Base-by-base conservation (phyloP, 2,888 invertebrate genomes). In the Ophion obscuratus region DNA sequence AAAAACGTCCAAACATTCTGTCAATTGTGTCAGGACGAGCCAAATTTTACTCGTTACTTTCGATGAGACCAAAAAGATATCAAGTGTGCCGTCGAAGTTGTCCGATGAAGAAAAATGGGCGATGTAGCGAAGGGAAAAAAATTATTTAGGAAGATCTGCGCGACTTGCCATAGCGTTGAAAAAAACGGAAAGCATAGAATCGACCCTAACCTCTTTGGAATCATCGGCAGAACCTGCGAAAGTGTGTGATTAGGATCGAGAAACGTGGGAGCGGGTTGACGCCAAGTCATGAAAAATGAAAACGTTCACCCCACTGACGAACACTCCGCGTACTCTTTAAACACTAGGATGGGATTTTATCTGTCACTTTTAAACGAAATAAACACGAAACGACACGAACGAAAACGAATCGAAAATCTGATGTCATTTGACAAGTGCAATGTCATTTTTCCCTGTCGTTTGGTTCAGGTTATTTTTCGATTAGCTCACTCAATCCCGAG, bases 181-280 rank as follows among this genome's bases (percentile, higher is more conserved):
- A 95, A 95, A 76, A 96, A 95, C 68, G 97, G 96, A 47, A 95
- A 95, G 90, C 96, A 97, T 92, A 97, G 96, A 93, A 95, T 95
- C 64, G 97, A 97, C 9, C 97, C 97, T 57, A 97, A 97, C 93
- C 95, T 97, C 20, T 91, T 95, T 90, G 97, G 97, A 6, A 89
- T 97, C 11, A 92, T 96, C 81, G 97, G 97, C 10, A 90, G 80
- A 87, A 89, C 86, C 11, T 89, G 88, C 74, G 92, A 92, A 64
- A 90, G 92, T 92, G 90, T 77, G 91, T 89, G 74, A 79, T 36
- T 7, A 20, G 27, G 24, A 40, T 81, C 24, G 24, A 24, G 24
- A 24, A 1, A 24, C 24, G 24, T 24, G 24, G 24, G 1, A 24
- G 24, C 24, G 24, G 0, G 1, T 24, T 24, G 24, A 24, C 24